Evolutionary conservation across 2,888 invertebrate species (phyloP), one percentile per base, ranked within the genome.

Genomic region (Eledone cirrhosa): DNA sequence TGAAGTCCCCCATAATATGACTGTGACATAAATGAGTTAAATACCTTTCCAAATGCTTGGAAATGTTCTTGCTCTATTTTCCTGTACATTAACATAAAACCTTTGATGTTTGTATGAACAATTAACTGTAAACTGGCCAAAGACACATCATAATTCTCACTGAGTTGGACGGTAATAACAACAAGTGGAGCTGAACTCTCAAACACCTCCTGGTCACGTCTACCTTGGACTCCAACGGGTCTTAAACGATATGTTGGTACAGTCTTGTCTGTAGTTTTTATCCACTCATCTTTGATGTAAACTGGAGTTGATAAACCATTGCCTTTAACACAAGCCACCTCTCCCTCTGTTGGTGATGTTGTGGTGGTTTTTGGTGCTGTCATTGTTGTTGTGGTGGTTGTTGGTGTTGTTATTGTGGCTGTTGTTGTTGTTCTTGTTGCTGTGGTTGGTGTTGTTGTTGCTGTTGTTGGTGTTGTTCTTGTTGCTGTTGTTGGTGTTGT

Each of bases 31-130:
- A n/a, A n/a, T n/a, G n/a, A n/a, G n/a, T n/a, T 41, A 22, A 22
- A n/a, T 72, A 72, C 72, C 72, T 72, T 72, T 22, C 72, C 72
- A 72, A 72, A 72, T n/a, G 69, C 31, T 19, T 19, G 1, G 31
- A 19, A 72, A 13, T 11, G 11, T 19, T 72, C 41, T n/a, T 29
- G 19, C 31, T n/a, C 69, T 7, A 22, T 0, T 72, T 72, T 72
- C 31, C 41, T 72, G 41, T 33, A 33, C 69, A 5, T 33, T 33
- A 72, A 7, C 13, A 41, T 31, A 41, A 72, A 33, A 22, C 69
- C 31, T n/a, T 72, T 72, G 31, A 72, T 14, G 22, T 72, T 72
- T n/a, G n/a, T 72, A 31, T 72, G 22, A 33, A 41, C 31, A 72
- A 33, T 33, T 41, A 72, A n/a, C n/a, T 72, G 69, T n/a, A 72